Percentiles rank a stretch among this genome's conserved stretches.
These are phyloP conservation scores for Anastrepha ludens DNA, from an alignment of 1,140 invertebrate species.

Conservation along the genomic window DNA sequence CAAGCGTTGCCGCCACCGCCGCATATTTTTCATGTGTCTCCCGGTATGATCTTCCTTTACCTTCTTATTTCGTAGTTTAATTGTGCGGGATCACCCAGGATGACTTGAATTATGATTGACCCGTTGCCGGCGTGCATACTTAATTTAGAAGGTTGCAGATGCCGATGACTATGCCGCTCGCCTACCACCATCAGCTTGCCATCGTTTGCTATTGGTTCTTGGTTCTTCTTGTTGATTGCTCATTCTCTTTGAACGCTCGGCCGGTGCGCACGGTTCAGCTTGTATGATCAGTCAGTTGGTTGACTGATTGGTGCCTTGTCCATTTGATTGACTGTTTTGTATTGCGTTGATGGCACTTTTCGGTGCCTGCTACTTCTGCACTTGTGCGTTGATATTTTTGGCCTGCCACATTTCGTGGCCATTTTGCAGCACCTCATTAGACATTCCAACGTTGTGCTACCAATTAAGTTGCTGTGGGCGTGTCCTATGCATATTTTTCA, in stretches of 20 bases:
- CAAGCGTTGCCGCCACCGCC: background rate
- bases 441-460: conserved; percentile 43
- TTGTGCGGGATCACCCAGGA: conserved; percentile 52
- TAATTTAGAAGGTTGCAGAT: conserved; percentile 6
- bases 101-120: conserved; percentile 50
- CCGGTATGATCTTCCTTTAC: background rate
- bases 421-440: conserved; percentile 49
- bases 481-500: conserved; percentile 50
- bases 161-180: background rate
- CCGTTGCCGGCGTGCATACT: conserved; percentile 24
- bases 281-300: conserved; percentile 9
- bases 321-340: conserved; percentile 50
- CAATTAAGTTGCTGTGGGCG: conserved; percentile 51
- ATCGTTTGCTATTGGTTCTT: background rate
- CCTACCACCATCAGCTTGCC: background rate
- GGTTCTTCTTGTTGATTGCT: background rate
- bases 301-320: conserved; percentile 39
- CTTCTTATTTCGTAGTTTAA: background rate
- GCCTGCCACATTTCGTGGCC: conserved; percentile 36
- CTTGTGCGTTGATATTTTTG: conserved; percentile 12
- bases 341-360: conserved; percentile 49
- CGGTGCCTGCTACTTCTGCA: conserved; percentile 20
- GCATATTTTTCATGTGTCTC: background rate
- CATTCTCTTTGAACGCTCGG: background rate
- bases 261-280: background rate